Conservation (phyloP, 2,888 invertebrate genomes). For the Amorpha juglandis region DNA sequence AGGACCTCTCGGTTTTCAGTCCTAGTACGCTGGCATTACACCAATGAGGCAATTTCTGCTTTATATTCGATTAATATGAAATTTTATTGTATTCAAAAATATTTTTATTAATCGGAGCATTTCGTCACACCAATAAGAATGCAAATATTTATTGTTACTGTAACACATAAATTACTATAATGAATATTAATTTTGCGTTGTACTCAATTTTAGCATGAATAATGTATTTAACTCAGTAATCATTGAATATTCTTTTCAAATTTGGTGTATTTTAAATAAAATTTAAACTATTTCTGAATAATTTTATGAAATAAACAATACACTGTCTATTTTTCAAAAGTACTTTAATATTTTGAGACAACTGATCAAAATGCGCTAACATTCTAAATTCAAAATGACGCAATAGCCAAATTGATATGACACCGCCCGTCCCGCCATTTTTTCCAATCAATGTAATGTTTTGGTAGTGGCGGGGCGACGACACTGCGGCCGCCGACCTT, state of each 20-base stretch:
- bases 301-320: too few species aligned
- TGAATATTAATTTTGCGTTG: not conserved
- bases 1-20: too few species aligned
- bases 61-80: too few species aligned
- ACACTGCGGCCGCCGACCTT: slow-evolving; percentile 68
- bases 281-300: too few species aligned
- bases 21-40: too few species aligned
- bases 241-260: not conserved
- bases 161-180: not conserved
- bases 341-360: too few species aligned
- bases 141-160: not conserved
- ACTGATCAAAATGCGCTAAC: not conserved
- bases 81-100: too few species aligned
- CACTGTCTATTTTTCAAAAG: too few species aligned
- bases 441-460: slow-evolving; percentile 51
- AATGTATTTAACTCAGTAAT: not conserved
- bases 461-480: slow-evolving; percentile 53
- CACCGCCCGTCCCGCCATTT: slow-evolving; percentile 20
- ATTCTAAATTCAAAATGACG: slow-evolving; percentile 20
- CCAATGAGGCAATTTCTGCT: too few species aligned
- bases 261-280: not conserved
- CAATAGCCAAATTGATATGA: slow-evolving; percentile 18
- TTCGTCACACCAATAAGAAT: too few species aligned
- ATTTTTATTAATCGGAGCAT: too few species aligned
- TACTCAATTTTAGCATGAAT: not conserved